Evolutionary conservation across 2,888 invertebrate species (phyloP).

Genomic region (Synanthedon myopaeformis): DNA sequence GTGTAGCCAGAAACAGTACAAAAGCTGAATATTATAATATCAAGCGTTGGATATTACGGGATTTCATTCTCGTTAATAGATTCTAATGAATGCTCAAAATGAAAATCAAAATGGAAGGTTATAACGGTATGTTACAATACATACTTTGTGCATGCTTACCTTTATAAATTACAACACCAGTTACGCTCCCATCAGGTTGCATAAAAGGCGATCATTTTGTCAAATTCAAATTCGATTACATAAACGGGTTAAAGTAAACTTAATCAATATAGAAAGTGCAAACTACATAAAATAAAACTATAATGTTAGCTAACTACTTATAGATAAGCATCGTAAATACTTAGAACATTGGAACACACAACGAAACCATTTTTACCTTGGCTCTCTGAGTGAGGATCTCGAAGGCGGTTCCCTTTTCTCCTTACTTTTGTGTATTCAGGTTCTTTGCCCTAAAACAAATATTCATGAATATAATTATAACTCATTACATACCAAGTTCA

Average conservation of each 20-base stretch:
- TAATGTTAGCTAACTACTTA: slow-evolving; percentile 56
- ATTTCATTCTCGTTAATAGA: too few relatives aligned
- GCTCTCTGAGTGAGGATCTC: slow-evolving; percentile 86
- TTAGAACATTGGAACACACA: slow-evolving; percentile 3
- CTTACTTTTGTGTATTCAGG: slow-evolving; percentile 86
- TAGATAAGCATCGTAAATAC: slow-evolving; percentile 40
- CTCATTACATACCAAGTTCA: neutral
- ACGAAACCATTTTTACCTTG: slow-evolving; percentile 73
- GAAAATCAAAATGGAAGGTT: neutral
- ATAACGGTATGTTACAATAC: slow-evolving; percentile 32
- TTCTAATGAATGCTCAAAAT: neutral
- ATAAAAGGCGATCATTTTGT: slow-evolving; percentile 67
- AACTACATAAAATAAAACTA: slow-evolving; percentile 57
- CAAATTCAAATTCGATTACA: slow-evolving; percentile 59
- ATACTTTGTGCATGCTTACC: slow-evolving; percentile 68
- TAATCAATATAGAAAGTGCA: slow-evolving; percentile 57
- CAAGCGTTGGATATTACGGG: too few relatives aligned
- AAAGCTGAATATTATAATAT: too few relatives aligned
- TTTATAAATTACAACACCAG: slow-evolving; percentile 66
- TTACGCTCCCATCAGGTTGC: slow-evolving; percentile 68
- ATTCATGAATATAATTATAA: slow-evolving; percentile 1
- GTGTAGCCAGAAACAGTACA: too few relatives aligned
- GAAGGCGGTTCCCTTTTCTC: slow-evolving; percentile 82
- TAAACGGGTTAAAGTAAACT: slow-evolving; percentile 57
- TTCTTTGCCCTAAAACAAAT: slow-evolving; percentile 74